Evolutionary conservation across 2,888 invertebrate species (phyloP).

Genomic region (Penaeus monodon): DNA sequence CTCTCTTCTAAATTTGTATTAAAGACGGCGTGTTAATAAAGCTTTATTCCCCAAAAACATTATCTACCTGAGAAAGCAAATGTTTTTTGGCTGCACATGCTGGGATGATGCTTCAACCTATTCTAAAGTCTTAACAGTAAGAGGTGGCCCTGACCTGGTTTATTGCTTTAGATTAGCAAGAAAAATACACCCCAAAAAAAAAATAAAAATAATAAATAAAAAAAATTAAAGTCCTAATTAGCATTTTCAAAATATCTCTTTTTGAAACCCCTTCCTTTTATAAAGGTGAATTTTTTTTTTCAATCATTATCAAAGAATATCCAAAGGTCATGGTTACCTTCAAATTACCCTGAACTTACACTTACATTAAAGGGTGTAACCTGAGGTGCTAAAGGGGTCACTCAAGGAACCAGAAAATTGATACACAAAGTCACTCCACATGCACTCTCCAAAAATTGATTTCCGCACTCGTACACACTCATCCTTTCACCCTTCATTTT

Average conservation of each 20-base stretch:
- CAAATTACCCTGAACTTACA: conserved; percentile 44
- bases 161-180: background rate
- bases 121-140: conserved; percentile 39
- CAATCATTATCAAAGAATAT: too few relatives aligned
- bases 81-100: conserved; percentile 42
- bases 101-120: conserved; percentile 44
- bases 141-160: conserved; percentile 38
- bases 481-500: conserved; percentile 10
- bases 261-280: too few relatives aligned
- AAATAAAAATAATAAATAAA: background rate
- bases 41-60: conserved; percentile 40
- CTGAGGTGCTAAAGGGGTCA: conserved; percentile 41
- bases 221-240: background rate
- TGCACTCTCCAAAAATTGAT: conserved; percentile 19
- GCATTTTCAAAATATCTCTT: too few relatives aligned
- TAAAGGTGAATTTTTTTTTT: too few relatives aligned
- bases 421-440: conserved; percentile 4
- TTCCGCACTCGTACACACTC: conserved; percentile 21
- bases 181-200: too few relatives aligned
- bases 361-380: conserved; percentile 53
- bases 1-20: conserved; percentile 28
- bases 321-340: conserved; percentile 43
- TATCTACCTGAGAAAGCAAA: conserved; percentile 32
- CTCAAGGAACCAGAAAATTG: conserved; percentile 21
- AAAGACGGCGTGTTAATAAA: conserved; percentile 24